Conservation (phyloP, 2,888 invertebrate species). For the Myopa testacea region DNA sequence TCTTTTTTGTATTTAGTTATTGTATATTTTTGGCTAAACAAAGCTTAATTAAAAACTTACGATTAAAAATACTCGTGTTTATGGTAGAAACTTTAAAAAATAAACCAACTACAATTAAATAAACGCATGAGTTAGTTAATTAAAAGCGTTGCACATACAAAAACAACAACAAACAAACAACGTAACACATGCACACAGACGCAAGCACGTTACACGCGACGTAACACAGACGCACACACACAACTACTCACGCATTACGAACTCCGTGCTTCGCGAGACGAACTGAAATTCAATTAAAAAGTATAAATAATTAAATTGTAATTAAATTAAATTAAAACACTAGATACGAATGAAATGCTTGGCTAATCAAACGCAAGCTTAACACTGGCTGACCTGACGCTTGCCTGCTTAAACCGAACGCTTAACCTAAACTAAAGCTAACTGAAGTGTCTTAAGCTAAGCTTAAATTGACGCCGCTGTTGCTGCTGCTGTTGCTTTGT, state of each 20-base stretch:
- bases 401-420: not conserved
- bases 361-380: not conserved
- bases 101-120: no score
- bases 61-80: not conserved
- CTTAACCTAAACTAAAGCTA: not conserved
- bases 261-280: not conserved
- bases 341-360: not conserved
- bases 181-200: not conserved
- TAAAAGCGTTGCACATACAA: not conserved
- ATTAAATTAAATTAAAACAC: no score
- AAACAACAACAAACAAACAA: not conserved
- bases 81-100: not conserved
- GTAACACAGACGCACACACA: no score
- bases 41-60: not conserved
- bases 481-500: not conserved
- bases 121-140: not conserved
- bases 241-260: not conserved
- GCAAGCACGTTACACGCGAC: not conserved
- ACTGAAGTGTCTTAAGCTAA: not conserved
- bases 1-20: not conserved
- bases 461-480: not conserved
- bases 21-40: conserved; percentile 3
- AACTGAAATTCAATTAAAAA: not conserved
- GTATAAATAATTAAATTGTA: no score
- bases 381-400: not conserved